Percentiles rank a stretch among this genome's conserved stretches.
phyloP scores from a whole-genome alignment of 2,797 vertebrate genomes.

The Bucorvus abyssinicus region DNA sequence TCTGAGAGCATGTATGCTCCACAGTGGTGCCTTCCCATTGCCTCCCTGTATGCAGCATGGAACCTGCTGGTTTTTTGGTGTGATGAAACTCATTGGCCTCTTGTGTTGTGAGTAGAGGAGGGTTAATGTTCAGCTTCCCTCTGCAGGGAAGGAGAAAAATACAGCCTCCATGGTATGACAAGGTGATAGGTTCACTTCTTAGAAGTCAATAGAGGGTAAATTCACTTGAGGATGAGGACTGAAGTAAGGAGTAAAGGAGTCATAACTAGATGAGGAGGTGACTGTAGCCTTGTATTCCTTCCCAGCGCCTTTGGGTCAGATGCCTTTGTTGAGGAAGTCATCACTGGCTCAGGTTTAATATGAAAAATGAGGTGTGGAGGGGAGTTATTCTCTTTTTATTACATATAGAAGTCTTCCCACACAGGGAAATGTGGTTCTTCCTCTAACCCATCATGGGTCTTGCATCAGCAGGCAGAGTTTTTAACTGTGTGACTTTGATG shows the following conservation, averaged over 20 bases:
- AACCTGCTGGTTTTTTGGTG: not conserved
- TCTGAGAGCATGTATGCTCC: not conserved
- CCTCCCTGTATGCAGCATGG: not conserved
- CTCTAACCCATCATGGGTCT: not conserved
- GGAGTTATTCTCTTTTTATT: not conserved
- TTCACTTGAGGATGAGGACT: not conserved
- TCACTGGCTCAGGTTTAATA: not conserved
- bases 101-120: not conserved
- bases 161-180: not conserved
- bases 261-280: not conserved
- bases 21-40: not conserved
- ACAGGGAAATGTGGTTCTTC: not conserved
- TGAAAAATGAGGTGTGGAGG: not conserved
- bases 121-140: not conserved
- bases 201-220: not conserved
- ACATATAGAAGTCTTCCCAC: not conserved
- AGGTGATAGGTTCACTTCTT: not conserved
- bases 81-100: not conserved
- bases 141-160: not conserved
- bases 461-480: not conserved
- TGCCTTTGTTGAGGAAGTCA: not conserved
- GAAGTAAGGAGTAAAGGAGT: not conserved
- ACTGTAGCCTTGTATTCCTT: not conserved
- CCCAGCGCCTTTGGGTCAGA: not conserved
- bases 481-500: not conserved